These are phyloP conservation scores for Cotesia glomerata DNA, from an alignment of 1,140 invertebrate species.

Conservation along the genomic window DNA sequence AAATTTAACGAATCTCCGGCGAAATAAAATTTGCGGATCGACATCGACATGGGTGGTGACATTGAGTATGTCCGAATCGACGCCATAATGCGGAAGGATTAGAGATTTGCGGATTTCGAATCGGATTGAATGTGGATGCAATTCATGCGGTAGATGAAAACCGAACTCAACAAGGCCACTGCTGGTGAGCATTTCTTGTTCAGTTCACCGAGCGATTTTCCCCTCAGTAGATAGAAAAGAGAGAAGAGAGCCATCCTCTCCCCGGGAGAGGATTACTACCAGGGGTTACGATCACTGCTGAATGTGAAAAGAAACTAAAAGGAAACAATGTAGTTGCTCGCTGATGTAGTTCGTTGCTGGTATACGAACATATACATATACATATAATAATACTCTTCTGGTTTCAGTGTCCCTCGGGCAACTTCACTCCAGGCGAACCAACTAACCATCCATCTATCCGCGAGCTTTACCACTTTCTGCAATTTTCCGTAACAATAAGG, in stretches of 20 bases:
- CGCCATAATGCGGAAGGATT: slow-evolving; percentile 23
- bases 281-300: too few species aligned
- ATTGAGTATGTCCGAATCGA: slow-evolving; percentile 19
- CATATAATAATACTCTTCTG: neutral
- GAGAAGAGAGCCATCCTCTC: neutral
- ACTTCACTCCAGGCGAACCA: neutral
- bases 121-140: slow-evolving; percentile 26
- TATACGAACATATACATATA: neutral
- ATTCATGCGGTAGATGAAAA: slow-evolving; percentile 16
- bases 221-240: neutral
- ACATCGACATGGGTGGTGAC: neutral
- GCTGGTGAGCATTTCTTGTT: too few species aligned
- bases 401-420: neutral
- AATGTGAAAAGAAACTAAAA: neutral
- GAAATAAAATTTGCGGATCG: slow-evolving; percentile 3
- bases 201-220: neutral
- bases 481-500: slow-evolving; percentile 13
- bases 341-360: too few species aligned
- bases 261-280: too few species aligned
- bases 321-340: neutral
- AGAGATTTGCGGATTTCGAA: slow-evolving; percentile 10
- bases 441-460: too few species aligned
- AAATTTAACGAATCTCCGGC: slow-evolving; percentile 20
- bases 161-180: neutral
- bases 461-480: neutral